Percentiles rank a stretch among this genome's conserved stretches.
Conservation (phyloP, 2,113 vertebrate species). For the Hystrix cristata region DNA sequence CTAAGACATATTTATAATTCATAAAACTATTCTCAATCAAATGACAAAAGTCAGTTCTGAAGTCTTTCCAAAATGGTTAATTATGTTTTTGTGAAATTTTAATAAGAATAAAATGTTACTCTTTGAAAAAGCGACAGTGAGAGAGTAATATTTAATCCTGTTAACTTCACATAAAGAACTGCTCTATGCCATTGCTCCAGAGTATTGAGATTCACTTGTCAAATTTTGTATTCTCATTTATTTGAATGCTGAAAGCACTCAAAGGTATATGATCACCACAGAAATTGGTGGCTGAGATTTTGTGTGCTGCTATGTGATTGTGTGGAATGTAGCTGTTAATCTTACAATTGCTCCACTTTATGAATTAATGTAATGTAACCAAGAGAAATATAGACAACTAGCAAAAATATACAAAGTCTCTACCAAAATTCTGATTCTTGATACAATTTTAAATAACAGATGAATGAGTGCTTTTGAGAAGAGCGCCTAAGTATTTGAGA, state of each 20-base stretch:
- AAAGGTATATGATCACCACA: background rate
- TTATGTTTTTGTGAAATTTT: background rate
- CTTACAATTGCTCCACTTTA: background rate
- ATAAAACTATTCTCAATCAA: background rate
- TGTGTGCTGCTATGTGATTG: background rate
- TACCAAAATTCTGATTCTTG: background rate
- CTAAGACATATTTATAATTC: background rate
- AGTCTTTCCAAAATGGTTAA: background rate
- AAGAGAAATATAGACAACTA: background rate
- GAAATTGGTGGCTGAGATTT: background rate
- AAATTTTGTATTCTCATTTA: background rate
- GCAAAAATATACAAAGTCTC: background rate
- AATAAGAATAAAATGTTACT: background rate
- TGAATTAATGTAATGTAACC: background rate
- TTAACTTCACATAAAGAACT: background rate
- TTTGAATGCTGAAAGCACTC: background rate
- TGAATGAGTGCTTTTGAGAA: background rate
- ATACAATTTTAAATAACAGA: background rate
- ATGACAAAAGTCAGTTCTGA: background rate
- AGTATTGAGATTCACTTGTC: background rate
- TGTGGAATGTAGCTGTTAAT: background rate
- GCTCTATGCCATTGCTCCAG: background rate
- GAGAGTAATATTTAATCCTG: background rate
- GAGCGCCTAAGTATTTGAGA: background rate
- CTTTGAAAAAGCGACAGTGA: background rate